Conservation (phyloP, 2,888 invertebrate genomes). For the Macrostomum cliftonense region DNA sequence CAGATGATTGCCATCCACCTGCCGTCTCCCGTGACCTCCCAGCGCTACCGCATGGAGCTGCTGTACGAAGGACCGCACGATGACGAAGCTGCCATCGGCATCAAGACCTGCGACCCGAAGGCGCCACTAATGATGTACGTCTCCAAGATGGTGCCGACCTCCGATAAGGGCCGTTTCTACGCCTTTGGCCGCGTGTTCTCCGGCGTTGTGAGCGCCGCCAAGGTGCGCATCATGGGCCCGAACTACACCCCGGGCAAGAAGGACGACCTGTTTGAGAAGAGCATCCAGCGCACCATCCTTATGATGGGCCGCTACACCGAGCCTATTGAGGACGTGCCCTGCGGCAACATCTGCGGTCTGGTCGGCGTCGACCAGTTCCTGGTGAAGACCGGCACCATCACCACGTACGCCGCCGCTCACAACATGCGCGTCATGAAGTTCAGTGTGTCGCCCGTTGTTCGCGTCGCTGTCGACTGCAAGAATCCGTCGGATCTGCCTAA, state of each 20-base stretch:
- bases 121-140: constrained; percentile 99
- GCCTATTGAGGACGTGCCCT: constrained; percentile 96
- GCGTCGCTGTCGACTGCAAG: constrained; percentile 96
- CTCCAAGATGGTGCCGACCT: constrained; percentile 97
- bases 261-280: constrained; percentile 88
- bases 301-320: constrained; percentile 99
- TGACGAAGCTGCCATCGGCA: constrained; percentile 19
- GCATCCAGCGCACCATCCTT: constrained; percentile 83
- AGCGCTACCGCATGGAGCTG: constrained; percentile 95
- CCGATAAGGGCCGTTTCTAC: constrained; percentile 98
- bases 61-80: constrained; percentile 58
- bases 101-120: constrained; percentile 72
- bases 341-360: constrained; percentile 95
- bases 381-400: constrained; percentile 95
- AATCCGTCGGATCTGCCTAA: constrained; percentile 97
- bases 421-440: constrained; percentile 99
- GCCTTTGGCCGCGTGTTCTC: constrained; percentile 99
- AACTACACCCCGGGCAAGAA: constrained; percentile 88
- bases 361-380: constrained; percentile 98
- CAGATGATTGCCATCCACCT: constrained; percentile 58
- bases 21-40: constrained; percentile 93
- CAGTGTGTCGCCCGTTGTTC: constrained; percentile 95
- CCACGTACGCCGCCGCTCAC: constrained; percentile 95
- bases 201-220: constrained; percentile 54
- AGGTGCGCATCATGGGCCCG: constrained; percentile 87